Conservation (phyloP, 1,140 invertebrate species). For the Cotesia typhae region DNA sequence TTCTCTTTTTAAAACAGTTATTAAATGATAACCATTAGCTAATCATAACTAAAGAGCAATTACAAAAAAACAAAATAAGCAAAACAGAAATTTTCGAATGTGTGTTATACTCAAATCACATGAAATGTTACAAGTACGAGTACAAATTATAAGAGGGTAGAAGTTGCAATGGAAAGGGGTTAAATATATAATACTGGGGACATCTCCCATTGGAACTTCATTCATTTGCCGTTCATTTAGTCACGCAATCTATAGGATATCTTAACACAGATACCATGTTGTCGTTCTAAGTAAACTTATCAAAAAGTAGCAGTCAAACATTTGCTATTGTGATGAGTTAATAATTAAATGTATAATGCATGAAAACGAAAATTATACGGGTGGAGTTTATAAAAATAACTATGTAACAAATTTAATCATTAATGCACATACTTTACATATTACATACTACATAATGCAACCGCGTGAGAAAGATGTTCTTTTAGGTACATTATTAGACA, state of each 20-base stretch:
- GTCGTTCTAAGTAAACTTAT: no score
- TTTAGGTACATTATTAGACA: background rate
- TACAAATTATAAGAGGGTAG: background rate
- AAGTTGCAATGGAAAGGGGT: slow-evolving; percentile 5
- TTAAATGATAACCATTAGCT: no score
- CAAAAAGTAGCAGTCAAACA: no score
- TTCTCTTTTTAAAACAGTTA: no score
- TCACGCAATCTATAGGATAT: slow-evolving; percentile 50
- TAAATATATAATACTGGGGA: slow-evolving; percentile 32
- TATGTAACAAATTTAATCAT: no score
- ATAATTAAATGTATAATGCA: no score
- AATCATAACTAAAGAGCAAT: background rate
- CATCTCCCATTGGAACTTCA: slow-evolving; percentile 41
- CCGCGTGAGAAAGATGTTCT: no score
- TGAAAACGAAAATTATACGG: no score
- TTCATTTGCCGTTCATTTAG: slow-evolving; percentile 41
- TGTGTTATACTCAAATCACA: background rate
- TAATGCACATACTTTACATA: no score
- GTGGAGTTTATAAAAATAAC: no score
- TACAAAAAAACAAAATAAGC: background rate
- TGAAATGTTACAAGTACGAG: background rate
- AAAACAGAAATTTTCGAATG: background rate
- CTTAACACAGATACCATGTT: background rate
- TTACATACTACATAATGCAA: no score
- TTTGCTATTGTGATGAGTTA: no score